phyloP scores from a whole-genome alignment of 2,888 invertebrate species.

The Agonopterix alstromeriana region DNA sequence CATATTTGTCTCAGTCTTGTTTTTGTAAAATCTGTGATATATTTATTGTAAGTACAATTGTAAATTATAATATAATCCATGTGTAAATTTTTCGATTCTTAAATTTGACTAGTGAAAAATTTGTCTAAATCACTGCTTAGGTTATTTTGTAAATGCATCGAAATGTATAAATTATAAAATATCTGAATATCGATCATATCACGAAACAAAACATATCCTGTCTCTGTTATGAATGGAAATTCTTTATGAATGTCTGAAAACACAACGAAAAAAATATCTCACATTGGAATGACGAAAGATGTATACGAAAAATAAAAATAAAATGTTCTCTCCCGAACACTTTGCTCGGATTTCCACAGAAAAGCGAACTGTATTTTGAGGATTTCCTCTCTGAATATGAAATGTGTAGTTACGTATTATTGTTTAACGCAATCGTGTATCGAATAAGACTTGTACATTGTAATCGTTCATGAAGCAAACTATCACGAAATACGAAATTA shows the following conservation, averaged over 20 bases:
- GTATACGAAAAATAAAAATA: constrained; percentile 62
- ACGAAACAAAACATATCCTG: constrained; percentile 66
- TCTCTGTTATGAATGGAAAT: constrained; percentile 32
- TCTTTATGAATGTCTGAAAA: constrained; percentile 36
- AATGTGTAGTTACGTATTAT: constrained; percentile 52
- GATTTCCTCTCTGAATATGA: constrained; percentile 47
- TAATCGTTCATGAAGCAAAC: constrained; percentile 61
- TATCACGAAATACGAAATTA: constrained; percentile 63
- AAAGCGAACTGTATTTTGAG: constrained; percentile 39
- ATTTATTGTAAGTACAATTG: constrained; percentile 71
- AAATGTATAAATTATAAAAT: constrained; percentile 16
- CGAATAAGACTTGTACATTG: constrained; percentile 64
- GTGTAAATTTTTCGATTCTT: constrained; percentile 40
- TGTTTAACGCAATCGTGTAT: constrained; percentile 60
- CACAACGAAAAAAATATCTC: constrained; percentile 42
- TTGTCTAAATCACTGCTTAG: constrained; percentile 6
- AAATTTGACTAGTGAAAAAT: constrained; percentile 28
- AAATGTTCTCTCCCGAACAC: constrained; percentile 30
- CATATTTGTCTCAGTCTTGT: constrained; percentile 42
- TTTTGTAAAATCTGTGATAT: constrained; percentile 76
- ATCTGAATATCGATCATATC: constrained; percentile 56
- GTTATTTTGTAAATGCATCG: constrained; percentile 8
- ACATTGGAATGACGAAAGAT: constrained; percentile 41
- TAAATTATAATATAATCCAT: constrained; percentile 49
- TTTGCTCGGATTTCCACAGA: constrained; percentile 41